Evolutionary conservation across 2,797 vertebrate genomes (phyloP).

Genomic region (Takifugu ocellatus): DNA sequence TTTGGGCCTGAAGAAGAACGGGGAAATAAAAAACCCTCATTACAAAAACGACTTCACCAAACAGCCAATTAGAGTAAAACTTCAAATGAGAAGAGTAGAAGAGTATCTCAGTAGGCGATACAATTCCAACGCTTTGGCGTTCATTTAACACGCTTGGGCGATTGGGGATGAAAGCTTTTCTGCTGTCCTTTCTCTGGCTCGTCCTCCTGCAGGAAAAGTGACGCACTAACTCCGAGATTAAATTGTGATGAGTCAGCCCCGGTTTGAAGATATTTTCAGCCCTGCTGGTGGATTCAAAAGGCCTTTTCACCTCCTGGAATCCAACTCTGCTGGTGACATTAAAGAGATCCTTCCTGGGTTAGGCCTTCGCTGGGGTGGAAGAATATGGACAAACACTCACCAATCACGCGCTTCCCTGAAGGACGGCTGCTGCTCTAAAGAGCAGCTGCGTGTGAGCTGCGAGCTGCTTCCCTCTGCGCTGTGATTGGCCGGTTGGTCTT

Average conservation of each 20-base stretch:
- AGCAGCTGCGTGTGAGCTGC: slow-evolving; percentile 70
- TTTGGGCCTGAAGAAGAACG: no score
- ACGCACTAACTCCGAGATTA: slow-evolving; percentile 21
- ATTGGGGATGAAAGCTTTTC: slow-evolving; percentile 2
- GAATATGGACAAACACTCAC: slow-evolving; percentile 43
- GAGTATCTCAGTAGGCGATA: no score
- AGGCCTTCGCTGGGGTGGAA: no score
- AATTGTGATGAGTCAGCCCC: slow-evolving; percentile 36
- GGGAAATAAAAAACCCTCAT: no score
- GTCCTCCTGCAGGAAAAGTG: slow-evolving; percentile 29
- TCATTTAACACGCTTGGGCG: not conserved
- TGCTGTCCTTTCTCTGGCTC: slow-evolving; percentile 6
- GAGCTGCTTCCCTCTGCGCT: slow-evolving; percentile 38
- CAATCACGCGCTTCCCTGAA: slow-evolving; percentile 56
- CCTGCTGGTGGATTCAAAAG: slow-evolving; percentile 23
- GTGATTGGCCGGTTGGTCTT: slow-evolving; percentile 68
- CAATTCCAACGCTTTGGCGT: not conserved
- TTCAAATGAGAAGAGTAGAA: no score
- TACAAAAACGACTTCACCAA: no score
- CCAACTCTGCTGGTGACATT: not conserved
- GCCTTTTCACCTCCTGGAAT: slow-evolving; percentile 5
- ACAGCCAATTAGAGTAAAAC: no score
- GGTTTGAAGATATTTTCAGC: slow-evolving; percentile 31
- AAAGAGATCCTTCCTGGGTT: not conserved
- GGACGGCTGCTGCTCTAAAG: slow-evolving; percentile 68